Evolutionary conservation across 2,797 vertebrate species (phyloP).

Genomic region (Centroberyx gerrardi): DNA sequence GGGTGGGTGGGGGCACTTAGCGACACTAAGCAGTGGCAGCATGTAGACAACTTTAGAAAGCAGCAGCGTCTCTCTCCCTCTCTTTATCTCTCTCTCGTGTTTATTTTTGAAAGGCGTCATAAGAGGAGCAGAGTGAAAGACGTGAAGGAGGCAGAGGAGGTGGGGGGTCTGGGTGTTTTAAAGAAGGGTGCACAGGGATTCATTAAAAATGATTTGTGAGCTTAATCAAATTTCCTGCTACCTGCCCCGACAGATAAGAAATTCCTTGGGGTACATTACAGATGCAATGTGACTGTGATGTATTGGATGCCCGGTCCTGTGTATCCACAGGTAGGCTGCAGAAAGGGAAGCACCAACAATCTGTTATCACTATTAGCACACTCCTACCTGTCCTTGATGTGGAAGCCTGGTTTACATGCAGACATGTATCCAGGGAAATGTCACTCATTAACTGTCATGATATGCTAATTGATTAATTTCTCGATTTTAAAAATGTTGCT

Average conservation of each 20-base stretch:
- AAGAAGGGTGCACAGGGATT: slow-evolving; percentile 47
- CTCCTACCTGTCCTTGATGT: neutral
- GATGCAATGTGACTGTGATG: slow-evolving; percentile 33
- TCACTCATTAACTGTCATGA: neutral
- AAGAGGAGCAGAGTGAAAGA: neutral
- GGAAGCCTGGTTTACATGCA: slow-evolving; percentile 13
- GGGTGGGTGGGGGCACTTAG: neutral
- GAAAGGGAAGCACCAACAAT: slow-evolving; percentile 7
- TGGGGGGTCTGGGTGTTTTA: neutral
- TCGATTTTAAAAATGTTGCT: slow-evolving; percentile 6
- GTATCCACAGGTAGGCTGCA: slow-evolving; percentile 39
- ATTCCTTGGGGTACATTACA: slow-evolving; percentile 35
- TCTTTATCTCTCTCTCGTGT: slow-evolving; percentile 17
- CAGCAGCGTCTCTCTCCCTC: neutral
- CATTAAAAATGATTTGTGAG: slow-evolving; percentile 76
- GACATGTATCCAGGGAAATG: slow-evolving; percentile 5
- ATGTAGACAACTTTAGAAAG: slow-evolving; percentile 18
- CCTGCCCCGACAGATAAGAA: slow-evolving; percentile 51
- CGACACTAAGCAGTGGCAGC: slow-evolving; percentile 14
- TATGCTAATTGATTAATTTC: neutral
- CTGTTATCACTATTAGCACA: slow-evolving; percentile 33
- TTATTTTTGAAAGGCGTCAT: slow-evolving; percentile 28
- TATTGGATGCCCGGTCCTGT: slow-evolving; percentile 36
- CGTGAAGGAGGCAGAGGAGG: slow-evolving; percentile 3
- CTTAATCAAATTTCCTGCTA: slow-evolving; percentile 47